Evolutionary conservation across 2,113 vertebrate species (phyloP).

Genomic region (Oryctolagus cuniculus): DNA sequence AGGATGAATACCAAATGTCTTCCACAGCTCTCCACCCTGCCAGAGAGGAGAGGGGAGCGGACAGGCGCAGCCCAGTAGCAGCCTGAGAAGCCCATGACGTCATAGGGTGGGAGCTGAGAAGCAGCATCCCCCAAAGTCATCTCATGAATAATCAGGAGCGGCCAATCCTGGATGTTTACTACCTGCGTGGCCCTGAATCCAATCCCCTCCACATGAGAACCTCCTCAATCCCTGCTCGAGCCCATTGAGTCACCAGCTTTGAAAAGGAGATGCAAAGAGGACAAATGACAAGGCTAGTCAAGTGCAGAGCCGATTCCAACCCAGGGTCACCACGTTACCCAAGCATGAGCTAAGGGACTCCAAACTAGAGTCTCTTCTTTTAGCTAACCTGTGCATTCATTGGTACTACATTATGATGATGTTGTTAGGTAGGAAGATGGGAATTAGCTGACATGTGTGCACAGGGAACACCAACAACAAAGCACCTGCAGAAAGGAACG

Average conservation of each 20-base stretch:
- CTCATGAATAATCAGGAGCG: not conserved
- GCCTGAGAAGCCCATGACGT: not conserved
- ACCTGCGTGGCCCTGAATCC: not conserved
- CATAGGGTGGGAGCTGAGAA: no score
- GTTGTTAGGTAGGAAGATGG: no score
- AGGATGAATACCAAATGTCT: not conserved
- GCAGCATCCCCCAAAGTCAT: not conserved
- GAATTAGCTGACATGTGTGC: no score
- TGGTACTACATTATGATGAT: not conserved
- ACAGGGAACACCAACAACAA: no score
- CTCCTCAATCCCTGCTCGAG: slow-evolving; percentile 21
- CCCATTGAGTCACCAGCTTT: not conserved
- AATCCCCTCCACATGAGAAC: not conserved
- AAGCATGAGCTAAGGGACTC: not conserved
- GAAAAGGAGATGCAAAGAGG: not conserved
- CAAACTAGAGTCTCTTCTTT: not conserved
- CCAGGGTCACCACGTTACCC: not conserved
- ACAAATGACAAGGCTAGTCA: not conserved
- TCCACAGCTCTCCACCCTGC: not conserved
- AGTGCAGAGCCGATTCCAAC: not conserved
- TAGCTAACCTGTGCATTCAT: not conserved
- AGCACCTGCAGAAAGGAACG: no score
- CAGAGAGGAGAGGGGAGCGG: not conserved
- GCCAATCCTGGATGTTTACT: not conserved
- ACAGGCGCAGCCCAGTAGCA: not conserved